Base-by-base conservation (phyloP, 2,888 invertebrate genomes). In the Morpho deidamia region DNA sequence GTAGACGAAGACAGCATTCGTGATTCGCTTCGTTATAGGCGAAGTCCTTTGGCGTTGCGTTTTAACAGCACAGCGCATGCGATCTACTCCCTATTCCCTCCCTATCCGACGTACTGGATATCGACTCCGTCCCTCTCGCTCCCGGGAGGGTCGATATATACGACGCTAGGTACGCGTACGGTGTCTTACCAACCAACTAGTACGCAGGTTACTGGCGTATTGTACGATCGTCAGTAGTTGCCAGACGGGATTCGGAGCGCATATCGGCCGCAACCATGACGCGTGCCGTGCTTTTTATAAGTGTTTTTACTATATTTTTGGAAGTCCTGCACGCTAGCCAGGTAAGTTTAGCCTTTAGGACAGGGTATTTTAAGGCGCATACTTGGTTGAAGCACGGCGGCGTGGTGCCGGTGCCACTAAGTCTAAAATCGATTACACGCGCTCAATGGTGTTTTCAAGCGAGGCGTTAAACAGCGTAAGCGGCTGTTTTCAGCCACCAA, bases 201-300 rank as follows among this genome's bases (percentile, higher is more conserved):
- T 88, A 86, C 87, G 87, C 86, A 87, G 87, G 83, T 82, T 84
- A 80, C 76, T 78, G 77, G 83, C 83, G 83, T 78, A 71, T 69
- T 69, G 75, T 66, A 67, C 70, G 70, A 76, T 86, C 86, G 87
- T 83, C 76, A 76, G 71, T 68, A 66, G 40, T 41, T 35, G 61
- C 70, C 76, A 76, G 75, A 76, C 77, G 72, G 71, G 71, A 67
- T 61, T 62, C 71, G 71, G 68, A 74, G 74, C 78, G 80, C 76
- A 61, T 65, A 82, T 87, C 86, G 87, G 81, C 81, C 85, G 88
- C 89, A 78, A 91, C 81, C 80, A 92, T 92, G 92, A 84, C 91
- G 91, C 91, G 90, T 80, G 90, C 89, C 85, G 89, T 91, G 83
- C 86, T 91, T 81, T 86, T 91, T 85, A 81, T 91, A 78, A 88